Evolutionary conservation across 1,140 invertebrate species (phyloP).

Genomic region (Gonatopus flavifemur): DNA sequence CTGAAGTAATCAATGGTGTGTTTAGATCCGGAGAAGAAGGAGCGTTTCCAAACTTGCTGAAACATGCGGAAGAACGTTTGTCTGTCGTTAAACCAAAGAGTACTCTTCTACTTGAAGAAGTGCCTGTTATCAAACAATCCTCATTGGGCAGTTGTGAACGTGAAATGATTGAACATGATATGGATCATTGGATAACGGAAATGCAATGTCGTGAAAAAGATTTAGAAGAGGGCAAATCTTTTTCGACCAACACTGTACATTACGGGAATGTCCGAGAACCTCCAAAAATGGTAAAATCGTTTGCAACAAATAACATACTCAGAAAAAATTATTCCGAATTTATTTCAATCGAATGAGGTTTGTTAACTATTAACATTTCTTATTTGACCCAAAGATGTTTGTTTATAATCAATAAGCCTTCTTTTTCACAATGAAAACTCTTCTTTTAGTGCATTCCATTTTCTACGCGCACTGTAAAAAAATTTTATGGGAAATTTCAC

Average conservation of each 20-base stretch:
- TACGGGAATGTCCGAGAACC: too few relatives aligned
- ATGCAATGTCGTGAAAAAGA: conserved; percentile 54
- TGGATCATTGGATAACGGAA: conserved; percentile 54
- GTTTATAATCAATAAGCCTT: too few relatives aligned
- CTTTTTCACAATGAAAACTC: too few relatives aligned
- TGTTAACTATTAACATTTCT: too few relatives aligned
- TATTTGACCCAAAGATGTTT: too few relatives aligned
- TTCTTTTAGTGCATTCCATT: too few relatives aligned
- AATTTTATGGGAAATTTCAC: too few relatives aligned
- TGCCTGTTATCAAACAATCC: conserved; percentile 53
- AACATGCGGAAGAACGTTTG: conserved; percentile 61
- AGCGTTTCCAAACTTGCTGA: conserved; percentile 62
- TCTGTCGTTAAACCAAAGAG: conserved; percentile 59
- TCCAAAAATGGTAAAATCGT: conserved; percentile 17
- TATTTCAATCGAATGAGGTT: too few relatives aligned
- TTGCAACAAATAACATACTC: too few relatives aligned
- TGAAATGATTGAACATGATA: conserved; percentile 51
- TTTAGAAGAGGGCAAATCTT: conserved; percentile 42
- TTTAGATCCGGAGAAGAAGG: conserved; percentile 70
- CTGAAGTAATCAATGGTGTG: neutral
- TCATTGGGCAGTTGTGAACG: conserved; percentile 47
- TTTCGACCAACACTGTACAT: too few relatives aligned
- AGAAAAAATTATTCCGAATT: too few relatives aligned
- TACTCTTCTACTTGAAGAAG: conserved; percentile 54
- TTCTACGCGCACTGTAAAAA: too few relatives aligned